These are phyloP conservation scores for Erebia aethiops DNA, from an alignment of 2,888 invertebrate genomes.

Conservation along the genomic window DNA sequence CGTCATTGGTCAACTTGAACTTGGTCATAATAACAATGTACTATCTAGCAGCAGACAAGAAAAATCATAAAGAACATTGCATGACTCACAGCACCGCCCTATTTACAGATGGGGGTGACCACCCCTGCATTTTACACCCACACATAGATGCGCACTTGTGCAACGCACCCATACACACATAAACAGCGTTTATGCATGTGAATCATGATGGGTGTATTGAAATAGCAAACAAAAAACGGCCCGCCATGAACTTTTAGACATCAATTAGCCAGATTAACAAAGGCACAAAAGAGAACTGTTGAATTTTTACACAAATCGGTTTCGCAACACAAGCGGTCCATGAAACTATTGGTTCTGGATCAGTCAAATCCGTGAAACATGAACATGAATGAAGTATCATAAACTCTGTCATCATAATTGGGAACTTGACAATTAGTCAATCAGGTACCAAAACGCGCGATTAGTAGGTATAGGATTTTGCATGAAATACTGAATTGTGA, in stretches of 20 bases:
- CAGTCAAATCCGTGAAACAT: too few relatives aligned
- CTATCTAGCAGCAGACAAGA: slow-evolving; percentile 2
- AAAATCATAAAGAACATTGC: slow-evolving; percentile 30
- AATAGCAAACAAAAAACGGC: slow-evolving; percentile 46
- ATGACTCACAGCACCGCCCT: slow-evolving; percentile 57
- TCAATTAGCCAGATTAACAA: slow-evolving; percentile 29
- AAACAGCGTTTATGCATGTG: slow-evolving; percentile 43
- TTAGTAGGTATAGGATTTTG: too few relatives aligned
- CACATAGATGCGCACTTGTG: slow-evolving; percentile 55
- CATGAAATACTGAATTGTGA: too few relatives aligned
- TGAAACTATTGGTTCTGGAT: too few relatives aligned
- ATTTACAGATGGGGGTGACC: slow-evolving; percentile 54
- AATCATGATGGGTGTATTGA: slow-evolving; percentile 49
- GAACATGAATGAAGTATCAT: too few relatives aligned
- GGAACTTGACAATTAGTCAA: too few relatives aligned
- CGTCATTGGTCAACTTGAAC: too few relatives aligned
- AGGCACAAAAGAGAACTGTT: slow-evolving; percentile 7
- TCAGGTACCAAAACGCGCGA: too few relatives aligned
- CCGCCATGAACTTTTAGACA: slow-evolving; percentile 39
- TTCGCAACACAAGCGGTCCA: too few relatives aligned
- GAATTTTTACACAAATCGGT: neutral
- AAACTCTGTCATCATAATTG: too few relatives aligned
- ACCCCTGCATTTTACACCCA: slow-evolving; percentile 54
- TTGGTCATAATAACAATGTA: too few relatives aligned
- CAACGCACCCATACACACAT: slow-evolving; percentile 47